A percentile compares a stretch with the other conserved stretches of the same genome.
Evolutionary conservation across 2,113 vertebrate genomes (phyloP).

Genomic region (Turnix velox): DNA sequence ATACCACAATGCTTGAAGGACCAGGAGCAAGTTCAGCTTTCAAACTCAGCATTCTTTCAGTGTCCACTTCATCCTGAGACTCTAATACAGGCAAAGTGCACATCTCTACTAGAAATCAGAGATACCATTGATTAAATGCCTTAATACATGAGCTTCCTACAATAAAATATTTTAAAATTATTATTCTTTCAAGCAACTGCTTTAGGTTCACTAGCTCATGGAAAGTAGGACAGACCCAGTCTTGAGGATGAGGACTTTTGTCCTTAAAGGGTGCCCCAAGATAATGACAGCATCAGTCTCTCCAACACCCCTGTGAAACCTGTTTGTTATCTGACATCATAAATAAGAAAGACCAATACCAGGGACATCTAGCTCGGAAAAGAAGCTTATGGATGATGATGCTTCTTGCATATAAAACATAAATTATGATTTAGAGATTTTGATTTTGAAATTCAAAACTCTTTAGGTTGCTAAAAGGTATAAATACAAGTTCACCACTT

Average conservation of each 20-base stretch:
- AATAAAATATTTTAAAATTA: background rate
- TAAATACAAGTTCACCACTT: background rate
- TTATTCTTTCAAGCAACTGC: background rate
- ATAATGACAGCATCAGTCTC: background rate
- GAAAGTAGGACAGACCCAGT: background rate
- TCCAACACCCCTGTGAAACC: background rate
- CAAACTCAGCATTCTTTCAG: background rate
- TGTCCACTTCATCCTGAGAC: background rate
- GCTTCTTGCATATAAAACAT: background rate
- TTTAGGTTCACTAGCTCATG: background rate
- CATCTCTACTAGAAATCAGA: background rate
- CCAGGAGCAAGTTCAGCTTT: background rate
- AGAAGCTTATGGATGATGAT: background rate
- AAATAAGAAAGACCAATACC: background rate
- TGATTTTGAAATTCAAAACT: background rate
- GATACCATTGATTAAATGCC: background rate
- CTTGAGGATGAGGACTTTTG: background rate
- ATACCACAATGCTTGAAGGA: background rate
- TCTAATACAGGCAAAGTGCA: background rate
- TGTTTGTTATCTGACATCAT: background rate
- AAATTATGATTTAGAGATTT: background rate
- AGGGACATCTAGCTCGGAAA: background rate
- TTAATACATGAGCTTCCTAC: background rate
- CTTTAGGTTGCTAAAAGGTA: background rate
- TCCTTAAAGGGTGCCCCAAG: background rate